These are phyloP conservation scores for Dasyurus viverrinus DNA, from an alignment of 2,113 vertebrate species.

Conservation along the genomic window DNA sequence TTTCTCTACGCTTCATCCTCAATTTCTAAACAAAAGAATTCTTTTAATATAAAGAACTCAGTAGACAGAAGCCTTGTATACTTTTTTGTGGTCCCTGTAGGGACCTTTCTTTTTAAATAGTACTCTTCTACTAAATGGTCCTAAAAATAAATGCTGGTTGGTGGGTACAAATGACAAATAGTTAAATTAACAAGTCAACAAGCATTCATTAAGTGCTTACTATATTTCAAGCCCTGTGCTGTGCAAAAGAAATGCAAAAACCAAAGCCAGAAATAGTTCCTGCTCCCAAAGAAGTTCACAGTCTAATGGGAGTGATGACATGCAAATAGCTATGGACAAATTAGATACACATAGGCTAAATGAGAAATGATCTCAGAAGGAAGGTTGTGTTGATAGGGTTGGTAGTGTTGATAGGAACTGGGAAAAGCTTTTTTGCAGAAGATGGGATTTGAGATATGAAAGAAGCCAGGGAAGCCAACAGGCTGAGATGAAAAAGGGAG, in stretches of 20 bases:
- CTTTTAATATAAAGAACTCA: neutral
- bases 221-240: neutral
- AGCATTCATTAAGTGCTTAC: neutral
- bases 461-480: neutral
- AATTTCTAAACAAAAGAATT: neutral
- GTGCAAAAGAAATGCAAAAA: neutral
- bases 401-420: neutral
- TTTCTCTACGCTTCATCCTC: neutral
- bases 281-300: neutral
- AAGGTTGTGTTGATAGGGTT: neutral
- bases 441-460: neutral
- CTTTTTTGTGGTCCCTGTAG: neutral
- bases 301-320: neutral
- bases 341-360: neutral
- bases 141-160: neutral
- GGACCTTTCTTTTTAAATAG: neutral
- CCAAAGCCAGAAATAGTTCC: neutral
- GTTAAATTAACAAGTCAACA: neutral
- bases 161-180: neutral
- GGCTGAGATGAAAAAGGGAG: neutral
- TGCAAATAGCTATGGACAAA: neutral
- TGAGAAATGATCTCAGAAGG: neutral
- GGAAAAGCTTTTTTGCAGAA: neutral
- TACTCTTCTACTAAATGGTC: neutral
- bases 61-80: neutral